A percentile compares a stretch with the other conserved stretches of the same genome.
phyloP scores from a whole-genome alignment of 2,113 vertebrate species.

The Notarius lentiginosus region DNA sequence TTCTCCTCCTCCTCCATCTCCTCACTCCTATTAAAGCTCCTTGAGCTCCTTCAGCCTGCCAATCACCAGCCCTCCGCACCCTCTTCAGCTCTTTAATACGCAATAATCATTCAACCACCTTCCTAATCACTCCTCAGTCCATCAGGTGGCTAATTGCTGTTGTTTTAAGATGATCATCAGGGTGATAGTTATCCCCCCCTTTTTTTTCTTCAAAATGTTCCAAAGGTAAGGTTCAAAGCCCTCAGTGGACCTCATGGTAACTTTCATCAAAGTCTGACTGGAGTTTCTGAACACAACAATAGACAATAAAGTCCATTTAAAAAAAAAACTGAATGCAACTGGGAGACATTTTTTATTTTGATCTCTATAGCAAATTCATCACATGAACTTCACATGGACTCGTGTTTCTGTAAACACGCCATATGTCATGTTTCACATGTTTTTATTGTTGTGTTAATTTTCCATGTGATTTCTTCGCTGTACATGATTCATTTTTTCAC shows the following conservation, averaged over 20 bases:
- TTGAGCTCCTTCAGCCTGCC: constrained; percentile 48
- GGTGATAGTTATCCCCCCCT: neutral
- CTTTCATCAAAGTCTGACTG: neutral
- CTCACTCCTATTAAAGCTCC: constrained; percentile 45
- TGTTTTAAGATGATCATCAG: constrained; percentile 51
- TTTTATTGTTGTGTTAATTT: neutral
- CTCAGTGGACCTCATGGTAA: neutral
- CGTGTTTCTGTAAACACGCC: neutral
- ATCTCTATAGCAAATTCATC: neutral
- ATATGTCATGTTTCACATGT: neutral
- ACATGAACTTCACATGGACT: neutral
- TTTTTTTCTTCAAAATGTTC: neutral
- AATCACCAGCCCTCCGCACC: constrained; percentile 41
- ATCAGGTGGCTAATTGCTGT: constrained; percentile 57
- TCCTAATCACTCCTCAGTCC: constrained; percentile 48
- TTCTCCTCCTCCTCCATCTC: constrained; percentile 11
- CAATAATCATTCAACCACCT: constrained; percentile 45
- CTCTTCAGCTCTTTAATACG: constrained; percentile 43
- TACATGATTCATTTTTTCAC: neutral
- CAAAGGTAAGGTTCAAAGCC: neutral
- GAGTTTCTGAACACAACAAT: neutral
- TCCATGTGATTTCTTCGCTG: neutral
- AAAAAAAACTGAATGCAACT: neutral
- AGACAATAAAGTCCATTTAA: neutral
- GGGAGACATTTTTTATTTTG: neutral